phyloP scores from a whole-genome alignment of 2,888 invertebrate species.

The Seira ritae region DNA sequence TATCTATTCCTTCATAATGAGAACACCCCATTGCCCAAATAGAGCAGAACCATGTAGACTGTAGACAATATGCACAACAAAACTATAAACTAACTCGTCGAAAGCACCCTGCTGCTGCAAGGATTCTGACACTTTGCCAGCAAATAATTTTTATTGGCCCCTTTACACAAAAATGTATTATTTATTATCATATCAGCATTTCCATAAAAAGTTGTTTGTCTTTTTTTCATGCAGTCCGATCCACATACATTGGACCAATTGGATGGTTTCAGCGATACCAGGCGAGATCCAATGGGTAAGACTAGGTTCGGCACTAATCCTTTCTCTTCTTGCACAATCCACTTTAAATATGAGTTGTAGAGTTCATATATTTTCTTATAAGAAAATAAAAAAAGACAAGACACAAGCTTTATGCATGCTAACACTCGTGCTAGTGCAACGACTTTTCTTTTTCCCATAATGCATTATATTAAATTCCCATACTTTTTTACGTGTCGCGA shows the following conservation, averaged over 20 bases:
- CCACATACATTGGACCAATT: constrained; percentile 66
- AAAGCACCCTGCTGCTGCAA: too few species aligned
- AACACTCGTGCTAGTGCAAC: neutral
- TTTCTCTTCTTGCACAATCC: neutral
- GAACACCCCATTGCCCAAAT: neutral
- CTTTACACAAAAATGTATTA: constrained; percentile 3
- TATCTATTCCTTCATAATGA: neutral
- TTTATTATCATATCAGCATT: neutral
- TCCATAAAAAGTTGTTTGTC: neutral
- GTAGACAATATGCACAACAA: neutral
- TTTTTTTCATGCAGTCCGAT: constrained; percentile 36
- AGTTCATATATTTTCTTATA: neutral
- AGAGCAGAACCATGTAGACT: too few species aligned
- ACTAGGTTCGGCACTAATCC: neutral
- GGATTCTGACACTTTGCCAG: constrained; percentile 49
- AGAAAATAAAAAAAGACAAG: neutral
- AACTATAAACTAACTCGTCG: neutral
- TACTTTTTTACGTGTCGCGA: neutral
- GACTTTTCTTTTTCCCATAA: neutral
- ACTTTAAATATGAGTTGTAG: neutral
- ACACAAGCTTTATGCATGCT: too few species aligned
- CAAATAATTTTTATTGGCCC: constrained; percentile 26
- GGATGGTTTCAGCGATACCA: constrained; percentile 69
- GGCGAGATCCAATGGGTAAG: constrained; percentile 58
- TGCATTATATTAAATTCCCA: neutral